Conservation (phyloP, 2,113 vertebrate species). For the Laticauda colubrina region DNA sequence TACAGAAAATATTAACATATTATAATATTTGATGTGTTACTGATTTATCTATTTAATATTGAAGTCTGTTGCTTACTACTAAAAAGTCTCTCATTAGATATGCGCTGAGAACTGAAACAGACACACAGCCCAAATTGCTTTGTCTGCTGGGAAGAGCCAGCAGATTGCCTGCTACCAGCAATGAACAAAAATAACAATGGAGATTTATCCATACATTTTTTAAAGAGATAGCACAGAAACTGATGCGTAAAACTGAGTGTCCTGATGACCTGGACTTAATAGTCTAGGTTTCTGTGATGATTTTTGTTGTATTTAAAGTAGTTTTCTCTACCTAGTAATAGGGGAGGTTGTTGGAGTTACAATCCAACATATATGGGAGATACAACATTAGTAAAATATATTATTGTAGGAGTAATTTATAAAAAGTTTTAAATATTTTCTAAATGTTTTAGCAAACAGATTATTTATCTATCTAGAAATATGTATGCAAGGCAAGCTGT, state of each 20-base stretch:
- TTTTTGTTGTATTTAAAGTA: neutral
- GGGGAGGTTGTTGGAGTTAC: too few species aligned
- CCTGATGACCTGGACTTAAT: neutral
- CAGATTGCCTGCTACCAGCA: neutral
- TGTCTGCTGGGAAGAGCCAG: neutral
- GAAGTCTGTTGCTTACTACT: neutral
- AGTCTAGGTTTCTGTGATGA: neutral
- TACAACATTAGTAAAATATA: neutral
- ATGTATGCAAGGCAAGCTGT: constrained; percentile 7
- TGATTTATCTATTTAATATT: neutral
- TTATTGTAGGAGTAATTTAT: neutral
- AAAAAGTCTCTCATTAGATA: neutral
- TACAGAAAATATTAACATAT: neutral
- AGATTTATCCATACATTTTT: neutral
- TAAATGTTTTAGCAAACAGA: neutral
- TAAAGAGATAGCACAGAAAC: neutral
- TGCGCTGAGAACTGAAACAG: neutral
- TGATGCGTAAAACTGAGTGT: neutral
- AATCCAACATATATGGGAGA: neutral
- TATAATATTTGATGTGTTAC: neutral
- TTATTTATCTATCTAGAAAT: constrained; percentile 10
- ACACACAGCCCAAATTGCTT: neutral
- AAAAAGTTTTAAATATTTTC: neutral
- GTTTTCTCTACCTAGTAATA: neutral
- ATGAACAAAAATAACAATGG: neutral